Evolutionary conservation across 2,113 vertebrate genomes (phyloP), one percentile per base, ranked within the genome.

Genomic region (Orientallactaga bullata): DNA sequence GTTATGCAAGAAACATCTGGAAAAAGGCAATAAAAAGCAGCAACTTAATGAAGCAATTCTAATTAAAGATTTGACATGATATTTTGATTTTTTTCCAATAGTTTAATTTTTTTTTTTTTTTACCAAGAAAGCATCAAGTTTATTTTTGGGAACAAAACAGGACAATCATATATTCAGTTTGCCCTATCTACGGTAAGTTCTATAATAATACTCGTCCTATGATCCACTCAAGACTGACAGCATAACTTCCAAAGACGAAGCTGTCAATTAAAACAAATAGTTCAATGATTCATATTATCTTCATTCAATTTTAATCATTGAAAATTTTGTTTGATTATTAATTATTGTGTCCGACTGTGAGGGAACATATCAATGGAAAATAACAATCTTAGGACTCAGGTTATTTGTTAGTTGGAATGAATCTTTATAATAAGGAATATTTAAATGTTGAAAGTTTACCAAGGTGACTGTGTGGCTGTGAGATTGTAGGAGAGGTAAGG

Each of bases 61-160:
- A 74, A 78, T 42, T 78, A 82, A 93, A 85, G 77, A 21, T 61
- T 77, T 74, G 74, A n/a, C 80, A 51, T 1, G 35, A 11, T 88
- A 85, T 83, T 88, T 92, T 88, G 10, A 16, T 39, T 47, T 76
- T 76, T 96, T 15, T 69, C 13, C 88, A 76, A 65, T 72, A 18
- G 37, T 74, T 93, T 91, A 95, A 73, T 28, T 42, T 90, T 16
- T 93, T 92, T 16, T 93, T 92, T 63, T 92, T 47, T 47, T 6
- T 58, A 66, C 58, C 74, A 37, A 93, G 63, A 72, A 88, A 92
- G 35, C n/a, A 58, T 78, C 35, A 71, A 88, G 20, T 4, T 66
- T 73, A 77, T 94, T 93, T 93, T 77, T 74, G 37, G 37, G 30
- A 85, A 66, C 30, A 79, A 90, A 58, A 55, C 21, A 76, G 32